Base-by-base conservation (phyloP, 2,797 vertebrate species). In the Luscinia megarhynchos region DNA sequence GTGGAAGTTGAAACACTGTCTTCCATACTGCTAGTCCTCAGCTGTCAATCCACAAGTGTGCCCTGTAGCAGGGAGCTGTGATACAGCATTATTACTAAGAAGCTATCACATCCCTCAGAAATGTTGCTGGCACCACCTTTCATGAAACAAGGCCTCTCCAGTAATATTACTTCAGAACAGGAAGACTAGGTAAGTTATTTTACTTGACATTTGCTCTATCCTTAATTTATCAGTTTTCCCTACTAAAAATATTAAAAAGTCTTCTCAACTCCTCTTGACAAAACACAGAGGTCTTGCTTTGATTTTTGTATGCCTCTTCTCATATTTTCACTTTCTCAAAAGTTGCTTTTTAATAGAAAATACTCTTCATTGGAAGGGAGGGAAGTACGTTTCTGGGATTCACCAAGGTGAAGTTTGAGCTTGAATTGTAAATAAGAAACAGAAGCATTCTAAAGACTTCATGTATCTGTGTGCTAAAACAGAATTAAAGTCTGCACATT, bases 381-480 rank as follows among this genome's bases (percentile, higher is more conserved):
- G 13, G 13, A 68, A 64, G 27, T 23, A 72, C 0, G 0, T 50
- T 75, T 61, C 38, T 50, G 9, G 34, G 15, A 55, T 84, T 86
- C n/a, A 54, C 43, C 53, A 63, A 67, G 10, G 24, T 20, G 30
- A 87, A 89, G 27, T n/a, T 40, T 84, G 38, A 24, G 84, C 58
- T 68, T 34, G 12, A 94, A 66, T 4, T 67, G 50, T 24, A 75
- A 78, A 61, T n/a, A 74, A 89, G 53, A 70, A 93, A 58, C 30
- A 64, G 32, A 83, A 70, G 29, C 45, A 40, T 45, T 53, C 61
- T 68, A 64, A 84, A 93, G 34, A 41, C 46, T 72, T 79, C 26
- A 66, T 0, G 0, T 27, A 66, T 5, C n/a, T 72, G n/a, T 5
- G 15, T 32, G 38, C 72, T 64, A 72, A 38, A 84, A 45, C 1